Percentiles rank a stretch among this genome's conserved stretches.
Conservation (phyloP, 2,888 invertebrate species). For the Pasiphila rectangulata region DNA sequence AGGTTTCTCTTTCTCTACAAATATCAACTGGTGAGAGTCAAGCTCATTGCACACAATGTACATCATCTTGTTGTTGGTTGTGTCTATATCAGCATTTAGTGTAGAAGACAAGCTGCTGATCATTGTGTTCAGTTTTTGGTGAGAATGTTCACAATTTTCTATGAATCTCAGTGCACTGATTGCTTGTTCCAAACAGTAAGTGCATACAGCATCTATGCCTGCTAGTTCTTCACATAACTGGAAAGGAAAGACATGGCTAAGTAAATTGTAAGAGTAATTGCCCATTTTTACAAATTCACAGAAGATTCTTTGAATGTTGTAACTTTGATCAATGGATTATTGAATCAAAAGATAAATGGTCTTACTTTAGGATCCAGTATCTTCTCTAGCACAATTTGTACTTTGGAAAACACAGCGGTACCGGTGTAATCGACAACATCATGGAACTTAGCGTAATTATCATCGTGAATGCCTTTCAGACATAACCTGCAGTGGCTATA, state of each 20-base stretch:
- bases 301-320: too few relatives aligned
- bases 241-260: conserved; percentile 29
- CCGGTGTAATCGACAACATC: conserved; percentile 47
- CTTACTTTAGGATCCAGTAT: conserved; percentile 52
- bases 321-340: background rate
- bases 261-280: too few relatives aligned
- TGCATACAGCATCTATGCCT: conserved; percentile 63
- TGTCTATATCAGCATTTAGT: conserved; percentile 42
- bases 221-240: conserved; percentile 56
- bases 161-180: conserved; percentile 50
- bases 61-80: conserved; percentile 37
- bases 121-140: conserved; percentile 46
- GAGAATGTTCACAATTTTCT: conserved; percentile 46
- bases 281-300: too few relatives aligned
- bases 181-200: conserved; percentile 51
- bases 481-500: conserved; percentile 73
- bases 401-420: conserved; percentile 33
- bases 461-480: conserved; percentile 46
- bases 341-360: background rate
- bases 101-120: conserved; percentile 48
- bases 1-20: conserved; percentile 40
- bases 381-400: conserved; percentile 43
- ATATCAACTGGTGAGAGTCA: conserved; percentile 46
- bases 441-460: conserved; percentile 54
- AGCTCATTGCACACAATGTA: conserved; percentile 51